Evolutionary conservation across 2,888 invertebrate species (phyloP).

Genomic region (Bruchidius siliquastri): DNA sequence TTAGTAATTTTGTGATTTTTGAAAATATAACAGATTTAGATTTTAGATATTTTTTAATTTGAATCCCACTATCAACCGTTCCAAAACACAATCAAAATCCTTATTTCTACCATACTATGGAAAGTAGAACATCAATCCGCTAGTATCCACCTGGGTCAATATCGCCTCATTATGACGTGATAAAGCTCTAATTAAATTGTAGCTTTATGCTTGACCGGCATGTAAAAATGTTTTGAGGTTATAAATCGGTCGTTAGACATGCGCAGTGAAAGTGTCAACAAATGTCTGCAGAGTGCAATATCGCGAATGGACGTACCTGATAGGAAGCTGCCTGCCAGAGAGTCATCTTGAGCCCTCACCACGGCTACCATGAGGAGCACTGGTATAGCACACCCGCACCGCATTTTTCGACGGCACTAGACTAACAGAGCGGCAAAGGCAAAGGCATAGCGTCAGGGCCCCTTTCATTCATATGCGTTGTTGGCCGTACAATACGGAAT

Average conservation of each 20-base stretch:
- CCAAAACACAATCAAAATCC: too few species aligned
- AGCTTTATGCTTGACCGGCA: neutral
- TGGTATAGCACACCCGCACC: conserved; percentile 17
- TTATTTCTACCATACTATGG: too few species aligned
- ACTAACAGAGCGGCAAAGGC: neutral
- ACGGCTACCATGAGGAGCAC: conserved; percentile 32
- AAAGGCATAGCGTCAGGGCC: conserved; percentile 20
- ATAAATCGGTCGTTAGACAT: neutral
- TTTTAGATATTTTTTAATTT: too few species aligned
- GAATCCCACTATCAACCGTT: too few species aligned
- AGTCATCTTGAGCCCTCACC: conserved; percentile 61
- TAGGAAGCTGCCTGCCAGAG: conserved; percentile 75
- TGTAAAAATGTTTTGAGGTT: neutral
- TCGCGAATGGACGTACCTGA: conserved; percentile 56
- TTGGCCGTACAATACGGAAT: conserved; percentile 43
- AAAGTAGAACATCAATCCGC: too few species aligned
- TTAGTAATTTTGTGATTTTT: too few species aligned
- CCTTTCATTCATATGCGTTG: conserved; percentile 43
- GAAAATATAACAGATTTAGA: too few species aligned
- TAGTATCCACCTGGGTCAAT: too few species aligned
- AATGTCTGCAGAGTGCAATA: neutral
- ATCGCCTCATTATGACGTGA: too few species aligned
- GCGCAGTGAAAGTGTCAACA: neutral
- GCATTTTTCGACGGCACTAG: neutral
- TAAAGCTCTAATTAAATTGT: too few species aligned